phyloP scores from a whole-genome alignment of 2,888 invertebrate genomes.

The Noctua janthina region DNA sequence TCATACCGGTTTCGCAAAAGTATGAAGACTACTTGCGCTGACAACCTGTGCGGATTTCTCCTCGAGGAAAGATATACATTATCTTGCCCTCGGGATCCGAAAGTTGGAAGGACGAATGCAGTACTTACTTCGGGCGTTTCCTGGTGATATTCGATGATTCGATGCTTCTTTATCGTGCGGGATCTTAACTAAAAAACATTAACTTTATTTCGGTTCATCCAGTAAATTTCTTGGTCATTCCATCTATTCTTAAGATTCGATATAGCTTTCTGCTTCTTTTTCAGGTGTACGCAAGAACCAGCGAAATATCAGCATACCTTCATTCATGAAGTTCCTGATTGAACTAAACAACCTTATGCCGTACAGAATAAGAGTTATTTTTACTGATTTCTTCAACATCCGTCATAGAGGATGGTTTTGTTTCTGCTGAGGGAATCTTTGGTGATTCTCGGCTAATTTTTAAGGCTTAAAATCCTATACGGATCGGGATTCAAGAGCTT shows the following conservation, averaged over 20 bases:
- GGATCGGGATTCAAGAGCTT: constrained; percentile 6
- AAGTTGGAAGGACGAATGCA: background rate
- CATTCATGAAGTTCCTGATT: constrained; percentile 82
- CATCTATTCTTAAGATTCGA: background rate
- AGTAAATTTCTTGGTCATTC: background rate
- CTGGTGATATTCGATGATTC: background rate
- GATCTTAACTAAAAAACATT: background rate
- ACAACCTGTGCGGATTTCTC: background rate
- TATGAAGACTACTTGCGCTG: background rate
- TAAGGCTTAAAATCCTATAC: constrained; percentile 32
- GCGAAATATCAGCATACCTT: constrained; percentile 83
- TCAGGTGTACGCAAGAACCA: constrained; percentile 86
- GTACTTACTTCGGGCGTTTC: background rate
- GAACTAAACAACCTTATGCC: constrained; percentile 84
- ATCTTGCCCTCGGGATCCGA: too few relatives aligned
- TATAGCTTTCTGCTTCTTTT: constrained; percentile 45
- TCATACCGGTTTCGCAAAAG: background rate
- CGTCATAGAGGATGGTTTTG: constrained; percentile 87
- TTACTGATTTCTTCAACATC: constrained; percentile 86
- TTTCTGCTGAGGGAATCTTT: constrained; percentile 78
- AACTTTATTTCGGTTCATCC: background rate
- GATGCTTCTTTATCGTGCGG: background rate
- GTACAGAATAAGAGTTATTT: constrained; percentile 84
- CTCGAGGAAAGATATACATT: background rate
- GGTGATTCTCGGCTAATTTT: constrained; percentile 20